Evolutionary conservation across 2,797 vertebrate species (phyloP).

Genomic region (Liasis olivaceus): DNA sequence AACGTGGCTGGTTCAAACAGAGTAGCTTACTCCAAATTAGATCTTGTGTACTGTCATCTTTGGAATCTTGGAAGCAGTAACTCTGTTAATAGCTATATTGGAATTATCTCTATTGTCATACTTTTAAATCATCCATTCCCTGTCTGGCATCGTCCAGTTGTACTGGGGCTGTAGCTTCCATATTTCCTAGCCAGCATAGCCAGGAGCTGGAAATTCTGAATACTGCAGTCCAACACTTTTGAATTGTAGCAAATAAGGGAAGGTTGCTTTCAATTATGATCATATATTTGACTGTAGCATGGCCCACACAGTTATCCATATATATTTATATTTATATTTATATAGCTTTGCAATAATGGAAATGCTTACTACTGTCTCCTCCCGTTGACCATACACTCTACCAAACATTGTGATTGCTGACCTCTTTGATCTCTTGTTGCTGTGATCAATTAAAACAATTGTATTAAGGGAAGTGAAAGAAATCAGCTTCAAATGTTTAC

Average conservation of each 20-base stretch:
- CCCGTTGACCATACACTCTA: conserved; percentile 26
- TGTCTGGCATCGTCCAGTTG: not conserved
- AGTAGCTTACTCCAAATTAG: not conserved
- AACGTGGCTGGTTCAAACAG: not conserved
- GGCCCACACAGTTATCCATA: not conserved
- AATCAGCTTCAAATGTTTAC: conserved; percentile 12
- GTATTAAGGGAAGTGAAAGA: not conserved
- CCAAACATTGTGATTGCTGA: conserved; percentile 19
- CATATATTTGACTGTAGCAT: not conserved
- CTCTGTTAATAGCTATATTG: not conserved
- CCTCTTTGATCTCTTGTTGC: not conserved
- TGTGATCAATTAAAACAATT: not conserved
- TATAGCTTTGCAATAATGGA: not conserved
- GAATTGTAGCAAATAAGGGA: not conserved
- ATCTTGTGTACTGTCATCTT: not conserved
- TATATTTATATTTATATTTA: not conserved
- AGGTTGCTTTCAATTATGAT: not conserved
- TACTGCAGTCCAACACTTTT: not conserved
- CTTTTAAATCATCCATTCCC: not conserved
- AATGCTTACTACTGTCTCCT: not conserved
- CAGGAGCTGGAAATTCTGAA: not conserved
- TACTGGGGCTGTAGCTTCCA: not conserved
- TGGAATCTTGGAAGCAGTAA: not conserved
- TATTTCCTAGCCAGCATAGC: not conserved
- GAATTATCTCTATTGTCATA: not conserved